These are phyloP conservation scores for Parauchenoglanis ngamensis DNA, from an alignment of 2,797 vertebrate genomes.

Conservation along the genomic window DNA sequence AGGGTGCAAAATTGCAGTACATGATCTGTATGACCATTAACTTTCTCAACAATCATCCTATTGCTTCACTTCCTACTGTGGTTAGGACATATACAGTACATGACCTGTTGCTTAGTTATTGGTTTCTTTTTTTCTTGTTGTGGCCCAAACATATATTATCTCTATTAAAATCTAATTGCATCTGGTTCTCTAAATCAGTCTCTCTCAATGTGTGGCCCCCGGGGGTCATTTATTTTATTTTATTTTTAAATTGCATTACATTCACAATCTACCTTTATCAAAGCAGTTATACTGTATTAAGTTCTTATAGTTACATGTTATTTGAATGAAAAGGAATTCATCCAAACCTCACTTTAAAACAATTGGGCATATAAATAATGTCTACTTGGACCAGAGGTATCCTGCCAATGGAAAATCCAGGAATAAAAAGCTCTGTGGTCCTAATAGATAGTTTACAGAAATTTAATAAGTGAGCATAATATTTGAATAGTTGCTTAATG, in stretches of 20 bases:
- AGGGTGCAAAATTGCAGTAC: background rate
- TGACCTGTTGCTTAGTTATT: background rate
- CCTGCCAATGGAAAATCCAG: background rate
- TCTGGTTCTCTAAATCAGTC: background rate
- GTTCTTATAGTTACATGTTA: background rate
- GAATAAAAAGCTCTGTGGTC: background rate
- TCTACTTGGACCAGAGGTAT: background rate
- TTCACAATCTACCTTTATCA: background rate
- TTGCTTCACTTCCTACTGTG: conserved; percentile 17
- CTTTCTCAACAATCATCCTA: background rate
- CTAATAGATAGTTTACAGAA: background rate
- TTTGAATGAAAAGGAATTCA: background rate
- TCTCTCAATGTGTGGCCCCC: too few relatives aligned
- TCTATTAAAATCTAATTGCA: background rate
- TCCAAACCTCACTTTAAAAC: background rate
- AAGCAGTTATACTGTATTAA: background rate
- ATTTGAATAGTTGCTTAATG: background rate
- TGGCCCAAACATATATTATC: background rate
- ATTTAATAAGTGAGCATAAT: background rate
- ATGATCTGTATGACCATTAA: background rate
- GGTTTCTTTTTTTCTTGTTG: background rate
- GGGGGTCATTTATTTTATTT: background rate
- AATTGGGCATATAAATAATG: background rate
- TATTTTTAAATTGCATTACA: background rate
- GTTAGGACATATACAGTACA: background rate